phyloP scores from a whole-genome alignment of 30 jellyfish, hydroid and myxozoan genomes.

The Chironex yamaguchii region DNA sequence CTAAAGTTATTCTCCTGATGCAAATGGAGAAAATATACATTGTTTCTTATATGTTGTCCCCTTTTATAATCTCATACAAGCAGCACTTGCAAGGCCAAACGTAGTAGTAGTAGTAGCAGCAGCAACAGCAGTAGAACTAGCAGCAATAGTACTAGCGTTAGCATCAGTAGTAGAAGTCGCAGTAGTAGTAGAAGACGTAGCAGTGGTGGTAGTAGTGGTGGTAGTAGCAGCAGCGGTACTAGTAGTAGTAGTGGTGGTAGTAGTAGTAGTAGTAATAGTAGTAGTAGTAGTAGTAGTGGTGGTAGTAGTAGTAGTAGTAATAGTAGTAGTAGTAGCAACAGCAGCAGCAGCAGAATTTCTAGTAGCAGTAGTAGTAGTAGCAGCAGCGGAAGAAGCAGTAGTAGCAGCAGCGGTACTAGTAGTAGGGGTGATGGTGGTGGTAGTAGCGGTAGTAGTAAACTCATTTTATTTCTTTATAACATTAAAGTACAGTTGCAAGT shows the following conservation, averaged over 20 bases:
- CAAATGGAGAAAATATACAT: too few relatives aligned
- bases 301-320: not conserved
- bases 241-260: not conserved
- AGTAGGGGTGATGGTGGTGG: not conserved
- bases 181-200: not conserved
- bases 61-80: too few relatives aligned
- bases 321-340: not conserved
- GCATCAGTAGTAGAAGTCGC: not conserved
- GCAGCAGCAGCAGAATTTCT: not conserved
- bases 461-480: too few relatives aligned
- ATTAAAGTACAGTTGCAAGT: too few relatives aligned
- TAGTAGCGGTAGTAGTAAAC: too few relatives aligned
- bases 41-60: too few relatives aligned
- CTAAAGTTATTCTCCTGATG: too few relatives aligned
- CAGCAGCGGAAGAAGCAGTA: not conserved
- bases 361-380: not conserved
- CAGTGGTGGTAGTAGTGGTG: not conserved
- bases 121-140: not conserved
- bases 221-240: not conserved
- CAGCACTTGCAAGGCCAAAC: not conserved
- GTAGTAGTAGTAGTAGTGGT: not conserved
- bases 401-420: not conserved
- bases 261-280: not conserved
- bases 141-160: not conserved
- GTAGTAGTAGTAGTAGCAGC: not conserved